Conservation (phyloP, 2,888 invertebrate species). For the Mythimna vitellina region DNA sequence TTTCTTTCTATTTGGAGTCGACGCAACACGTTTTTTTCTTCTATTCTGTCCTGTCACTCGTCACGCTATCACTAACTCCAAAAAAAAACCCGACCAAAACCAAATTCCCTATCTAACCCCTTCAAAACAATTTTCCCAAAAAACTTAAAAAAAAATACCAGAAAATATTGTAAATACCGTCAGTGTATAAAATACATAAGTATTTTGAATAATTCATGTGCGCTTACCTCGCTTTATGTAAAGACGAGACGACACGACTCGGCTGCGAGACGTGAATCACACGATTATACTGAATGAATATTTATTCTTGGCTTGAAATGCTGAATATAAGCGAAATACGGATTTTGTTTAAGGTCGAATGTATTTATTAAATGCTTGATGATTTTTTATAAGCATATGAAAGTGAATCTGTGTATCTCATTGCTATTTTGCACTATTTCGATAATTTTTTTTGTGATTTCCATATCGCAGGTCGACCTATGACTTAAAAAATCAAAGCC, state of each 20-base stretch:
- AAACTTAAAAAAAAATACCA: constrained; percentile 17
- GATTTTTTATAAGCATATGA: not conserved
- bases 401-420: too few relatives aligned
- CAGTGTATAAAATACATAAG: constrained; percentile 54
- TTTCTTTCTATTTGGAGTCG: too few relatives aligned
- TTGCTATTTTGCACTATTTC: too few relatives aligned
- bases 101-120: not conserved
- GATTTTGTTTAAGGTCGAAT: constrained; percentile 13
- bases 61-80: too few relatives aligned
- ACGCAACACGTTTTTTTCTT: too few relatives aligned
- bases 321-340: constrained; percentile 27
- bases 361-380: constrained; percentile 4
- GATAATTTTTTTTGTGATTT: too few relatives aligned
- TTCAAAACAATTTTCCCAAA: not conserved
- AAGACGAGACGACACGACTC: constrained; percentile 37
- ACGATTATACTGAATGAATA: constrained; percentile 60
- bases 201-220: constrained; percentile 64
- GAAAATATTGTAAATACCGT: constrained; percentile 30
- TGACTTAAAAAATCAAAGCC: too few relatives aligned
- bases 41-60: too few relatives aligned
- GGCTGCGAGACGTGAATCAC: constrained; percentile 40
- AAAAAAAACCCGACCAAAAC: not conserved
- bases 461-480: too few relatives aligned
- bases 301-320: constrained; percentile 42
- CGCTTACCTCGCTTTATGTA: constrained; percentile 49